Conservation (phyloP, 2,113 vertebrate genomes). For the Bungarus multicinctus region DNA sequence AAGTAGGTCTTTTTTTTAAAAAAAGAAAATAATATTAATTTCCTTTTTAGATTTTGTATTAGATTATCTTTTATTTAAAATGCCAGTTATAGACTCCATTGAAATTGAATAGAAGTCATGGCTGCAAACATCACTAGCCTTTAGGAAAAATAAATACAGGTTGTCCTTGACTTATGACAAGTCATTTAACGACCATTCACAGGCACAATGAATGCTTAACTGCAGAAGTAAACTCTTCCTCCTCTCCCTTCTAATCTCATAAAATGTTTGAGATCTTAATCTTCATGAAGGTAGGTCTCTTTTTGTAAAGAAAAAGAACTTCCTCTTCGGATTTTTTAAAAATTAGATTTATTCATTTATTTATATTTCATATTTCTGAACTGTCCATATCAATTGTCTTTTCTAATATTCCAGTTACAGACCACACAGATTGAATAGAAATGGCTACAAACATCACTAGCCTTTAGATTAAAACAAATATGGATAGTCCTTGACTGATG, state of each 20-base stretch:
- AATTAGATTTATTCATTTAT: not conserved
- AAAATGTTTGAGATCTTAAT: not conserved
- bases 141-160: not conserved
- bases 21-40: not conserved
- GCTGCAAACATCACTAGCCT: not conserved
- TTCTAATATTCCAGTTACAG: not conserved
- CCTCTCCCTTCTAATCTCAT: not conserved
- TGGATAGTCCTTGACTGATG: not conserved
- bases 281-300: not conserved
- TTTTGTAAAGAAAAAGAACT: not conserved
- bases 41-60: not conserved
- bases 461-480: not conserved
- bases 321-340: not conserved
- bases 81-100: not conserved
- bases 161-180: not conserved
- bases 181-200: not conserved
- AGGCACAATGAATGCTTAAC: not conserved
- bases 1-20: not conserved
- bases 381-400: not conserved
- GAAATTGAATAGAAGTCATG: not conserved
- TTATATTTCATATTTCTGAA: not conserved
- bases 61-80: not conserved
- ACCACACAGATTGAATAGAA: not conserved
- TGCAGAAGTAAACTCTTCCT: not conserved
- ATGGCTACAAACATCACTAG: not conserved